Evolutionary conservation across 2,113 vertebrate species (phyloP), one percentile per base, ranked within the genome.

Genomic region (Ptyas mucosa): DNA sequence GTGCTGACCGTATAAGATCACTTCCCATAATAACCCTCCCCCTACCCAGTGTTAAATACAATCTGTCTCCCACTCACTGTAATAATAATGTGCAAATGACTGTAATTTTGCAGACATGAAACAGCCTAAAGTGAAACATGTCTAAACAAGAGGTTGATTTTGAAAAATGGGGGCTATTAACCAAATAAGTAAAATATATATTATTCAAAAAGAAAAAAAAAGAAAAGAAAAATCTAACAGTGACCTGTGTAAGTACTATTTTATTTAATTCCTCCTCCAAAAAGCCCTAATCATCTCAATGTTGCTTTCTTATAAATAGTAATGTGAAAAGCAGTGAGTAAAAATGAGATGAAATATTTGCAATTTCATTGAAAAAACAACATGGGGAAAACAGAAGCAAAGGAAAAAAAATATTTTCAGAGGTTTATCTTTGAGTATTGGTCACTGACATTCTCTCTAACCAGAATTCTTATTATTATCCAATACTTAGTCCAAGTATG

Each of bases 1-100:
- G 97, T 97, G 97, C 97, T 98, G 97, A 98, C 97, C 96, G 26
- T 97, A 97, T 97, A 97, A 98, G 97, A 98, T 98, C 96, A 92
- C 97, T 98, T 97, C 96, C 97, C 97, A 98, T 97, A 97, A 97
- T 96, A 96, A 51, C 97, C 97, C 97, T 97, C 97, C 97, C 97
- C 97, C 98, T 97, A 97, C 97, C 95, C 96, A 95, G 89, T 0
- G 92, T 96, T 98, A 98, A 98, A 97, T 97, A 97, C 97, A 97
- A 98, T 97, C 97, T 96, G 95, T 97, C 97, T 98, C 96, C 97
- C 96, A 97, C 97, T 97, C 96, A 96, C 97, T 97, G 96, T 97
- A 97, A 98, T 98, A 98, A 98, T 98, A 98, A 98, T 95, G 97
- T 97, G 97, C 97, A 98, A 98, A 98, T 98, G 95, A 98, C 98